Evolutionary conservation across 2,797 vertebrate genomes (phyloP), one percentile per base, ranked within the genome.

Genomic region (Gadopsis bispinosus): DNA sequence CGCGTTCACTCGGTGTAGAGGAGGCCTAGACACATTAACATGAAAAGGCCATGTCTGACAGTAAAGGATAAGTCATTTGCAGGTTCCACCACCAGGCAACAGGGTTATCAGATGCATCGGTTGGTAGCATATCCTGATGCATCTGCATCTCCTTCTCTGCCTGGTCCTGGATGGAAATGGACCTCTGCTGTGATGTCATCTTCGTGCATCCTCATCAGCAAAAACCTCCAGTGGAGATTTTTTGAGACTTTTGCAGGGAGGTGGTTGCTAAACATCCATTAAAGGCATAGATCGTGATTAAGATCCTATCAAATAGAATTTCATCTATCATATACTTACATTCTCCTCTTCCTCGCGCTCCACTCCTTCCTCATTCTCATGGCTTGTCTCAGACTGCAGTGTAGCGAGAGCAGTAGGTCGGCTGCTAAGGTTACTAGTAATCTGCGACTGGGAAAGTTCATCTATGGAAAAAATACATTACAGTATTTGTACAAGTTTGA

Each of bases 151-250:
- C 74, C 19, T 5, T 69, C 20, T 76, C 59, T 11, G n/a, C 58
- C 4, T 4, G 39, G 13, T 26, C 29, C 20, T 69, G 9, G 14
- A 76, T 69, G 29, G 58, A 47, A 37, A 45, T 61, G 47, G 47
- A 53, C 10, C 56, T 61, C 63, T 35, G 47, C 45, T 61, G 65
- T 47, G 65, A 69, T 6, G 10, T 4, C 26, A 55, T 20, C 10
- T 45, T 69, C 55, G 26, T 45, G 29, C 65, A 10, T 76, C 64
- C 7, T 68, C 64, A 26, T 69, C 37, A 19, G 35, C 47, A 3
- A 76, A 76, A 8, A 62, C 64, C 64, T 69, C 50, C 65, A 76
- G 48, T 75, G 55, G 63, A 69, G 45, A 43, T 47, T 37, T 69
- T 3, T n/a, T 55, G 10, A 48, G 4, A 20, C 33, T 20, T 20